Evolutionary conservation across 2,888 invertebrate species (phyloP).

Genomic region (Mantis religiosa): DNA sequence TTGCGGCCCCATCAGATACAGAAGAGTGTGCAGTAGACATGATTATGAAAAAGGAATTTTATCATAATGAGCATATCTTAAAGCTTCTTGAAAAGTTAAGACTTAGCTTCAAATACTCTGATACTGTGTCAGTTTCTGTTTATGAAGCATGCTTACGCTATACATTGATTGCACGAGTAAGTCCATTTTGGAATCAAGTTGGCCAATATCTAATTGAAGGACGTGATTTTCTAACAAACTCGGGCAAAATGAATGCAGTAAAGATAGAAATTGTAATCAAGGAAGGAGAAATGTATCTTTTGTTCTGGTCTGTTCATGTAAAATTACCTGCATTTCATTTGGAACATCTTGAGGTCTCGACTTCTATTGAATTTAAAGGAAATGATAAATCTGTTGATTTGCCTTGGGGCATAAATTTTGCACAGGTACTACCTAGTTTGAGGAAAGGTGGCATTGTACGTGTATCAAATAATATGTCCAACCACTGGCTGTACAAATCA

Average conservation of each 20-base stretch:
- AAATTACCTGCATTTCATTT: conserved; percentile 35
- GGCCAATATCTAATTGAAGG: conserved; percentile 37
- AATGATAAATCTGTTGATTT: background rate
- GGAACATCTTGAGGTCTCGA: conserved; percentile 34
- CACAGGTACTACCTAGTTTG: conserved; percentile 40
- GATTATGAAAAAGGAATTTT: conserved; percentile 30
- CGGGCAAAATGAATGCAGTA: conserved; percentile 35
- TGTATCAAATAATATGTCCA: conserved; percentile 38
- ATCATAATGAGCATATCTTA: conserved; percentile 12
- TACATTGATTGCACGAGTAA: conserved; percentile 39
- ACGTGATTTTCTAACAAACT: conserved; percentile 36
- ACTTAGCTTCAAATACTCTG: background rate
- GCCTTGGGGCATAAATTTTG: conserved; percentile 30
- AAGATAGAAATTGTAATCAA: conserved; percentile 36
- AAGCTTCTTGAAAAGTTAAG: conserved; percentile 9
- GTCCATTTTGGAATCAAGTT: conserved; percentile 42
- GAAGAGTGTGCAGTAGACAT: conserved; percentile 35
- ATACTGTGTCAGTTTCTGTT: conserved; percentile 34
- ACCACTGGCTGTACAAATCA: conserved; percentile 36
- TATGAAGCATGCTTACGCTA: conserved; percentile 41
- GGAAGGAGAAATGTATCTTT: conserved; percentile 28
- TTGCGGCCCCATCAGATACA: conserved; percentile 38
- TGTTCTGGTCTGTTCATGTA: conserved; percentile 29
- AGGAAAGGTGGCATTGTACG: conserved; percentile 38
- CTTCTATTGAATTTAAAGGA: background rate